These are phyloP conservation scores for Gastrophryne carolinensis DNA, from an alignment of 2,797 vertebrate species.

Conservation along the genomic window DNA sequence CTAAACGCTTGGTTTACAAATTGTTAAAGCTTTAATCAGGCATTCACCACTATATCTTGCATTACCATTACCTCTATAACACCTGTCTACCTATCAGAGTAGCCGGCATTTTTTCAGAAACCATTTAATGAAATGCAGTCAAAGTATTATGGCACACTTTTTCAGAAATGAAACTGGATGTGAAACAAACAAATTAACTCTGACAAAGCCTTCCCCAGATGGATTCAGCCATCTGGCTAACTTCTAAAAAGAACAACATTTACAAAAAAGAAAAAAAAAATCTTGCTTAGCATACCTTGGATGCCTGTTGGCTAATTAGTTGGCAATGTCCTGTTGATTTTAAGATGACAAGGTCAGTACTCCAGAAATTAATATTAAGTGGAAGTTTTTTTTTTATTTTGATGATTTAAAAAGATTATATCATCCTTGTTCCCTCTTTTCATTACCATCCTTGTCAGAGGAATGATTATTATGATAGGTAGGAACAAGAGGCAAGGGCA, in stretches of 20 bases:
- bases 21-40: too few species aligned
- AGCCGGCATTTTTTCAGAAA: neutral
- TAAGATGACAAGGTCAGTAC: slow-evolving; percentile 29
- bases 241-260: slow-evolving; percentile 7
- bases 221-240: slow-evolving; percentile 38
- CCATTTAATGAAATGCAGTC: slow-evolving; percentile 2
- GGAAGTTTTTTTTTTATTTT: slow-evolving; percentile 13
- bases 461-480: slow-evolving; percentile 36
- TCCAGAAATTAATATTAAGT: neutral
- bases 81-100: neutral
- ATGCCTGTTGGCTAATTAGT: slow-evolving; percentile 19
- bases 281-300: neutral
- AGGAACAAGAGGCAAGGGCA: slow-evolving; percentile 31
- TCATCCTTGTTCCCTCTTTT: slow-evolving; percentile 26
- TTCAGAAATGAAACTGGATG: slow-evolving; percentile 24
- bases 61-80: neutral
- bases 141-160: neutral
- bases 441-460: slow-evolving; percentile 35
- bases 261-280: neutral
- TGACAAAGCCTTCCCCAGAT: slow-evolving; percentile 42
- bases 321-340: slow-evolving; percentile 15
- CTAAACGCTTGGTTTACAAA: too few species aligned
- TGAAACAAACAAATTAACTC: slow-evolving; percentile 43
- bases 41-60: too few species aligned
- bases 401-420: slow-evolving; percentile 37